These are phyloP conservation scores for Drosophila buzzatii DNA, from an alignment of 2,888 invertebrate species.

Conservation along the genomic window DNA sequence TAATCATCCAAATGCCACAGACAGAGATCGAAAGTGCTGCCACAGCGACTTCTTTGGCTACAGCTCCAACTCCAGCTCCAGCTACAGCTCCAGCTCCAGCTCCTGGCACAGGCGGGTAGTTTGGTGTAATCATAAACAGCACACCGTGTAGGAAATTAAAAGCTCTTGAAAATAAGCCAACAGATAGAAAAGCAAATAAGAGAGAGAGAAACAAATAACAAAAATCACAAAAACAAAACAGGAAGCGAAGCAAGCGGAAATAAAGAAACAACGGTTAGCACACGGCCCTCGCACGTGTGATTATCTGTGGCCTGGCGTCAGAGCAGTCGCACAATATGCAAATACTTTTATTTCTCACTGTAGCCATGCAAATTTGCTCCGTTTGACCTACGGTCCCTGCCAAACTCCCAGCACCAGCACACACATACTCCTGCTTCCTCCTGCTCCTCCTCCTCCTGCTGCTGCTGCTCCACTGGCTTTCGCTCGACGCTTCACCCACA, in stretches of 20 bases:
- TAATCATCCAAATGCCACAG: slow-evolving; percentile 81
- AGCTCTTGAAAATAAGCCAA: slow-evolving; percentile 52
- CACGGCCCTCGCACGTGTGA: slow-evolving; percentile 57
- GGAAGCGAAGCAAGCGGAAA: slow-evolving; percentile 53
- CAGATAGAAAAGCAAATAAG: slow-evolving; percentile 17
- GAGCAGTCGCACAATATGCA: slow-evolving; percentile 70
- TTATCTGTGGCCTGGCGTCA: slow-evolving; percentile 58
- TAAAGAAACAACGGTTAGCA: slow-evolving; percentile 56
- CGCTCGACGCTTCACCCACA: slow-evolving; percentile 14
- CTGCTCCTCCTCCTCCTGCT: too few relatives aligned
- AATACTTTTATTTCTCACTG: slow-evolving; percentile 60
- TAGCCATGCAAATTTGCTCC: slow-evolving; percentile 66
- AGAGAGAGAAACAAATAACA: slow-evolving; percentile 2
- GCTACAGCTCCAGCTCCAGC: not conserved
- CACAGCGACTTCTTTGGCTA: slow-evolving; percentile 26
- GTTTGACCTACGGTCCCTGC: slow-evolving; percentile 1
- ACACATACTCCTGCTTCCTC: not conserved
- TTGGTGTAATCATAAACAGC: slow-evolving; percentile 72
- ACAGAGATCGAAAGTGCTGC: slow-evolving; percentile 81
- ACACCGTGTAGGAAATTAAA: slow-evolving; percentile 75
- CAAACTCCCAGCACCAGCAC: not conserved
- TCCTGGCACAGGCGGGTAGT: slow-evolving; percentile 29
- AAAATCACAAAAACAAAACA: slow-evolving; percentile 5
- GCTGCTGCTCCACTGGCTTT: not conserved
- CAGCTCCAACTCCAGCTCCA: not conserved